These are phyloP conservation scores for Threskiornis aethiopicus DNA, from an alignment of 2,797 vertebrate genomes.

Conservation along the genomic window DNA sequence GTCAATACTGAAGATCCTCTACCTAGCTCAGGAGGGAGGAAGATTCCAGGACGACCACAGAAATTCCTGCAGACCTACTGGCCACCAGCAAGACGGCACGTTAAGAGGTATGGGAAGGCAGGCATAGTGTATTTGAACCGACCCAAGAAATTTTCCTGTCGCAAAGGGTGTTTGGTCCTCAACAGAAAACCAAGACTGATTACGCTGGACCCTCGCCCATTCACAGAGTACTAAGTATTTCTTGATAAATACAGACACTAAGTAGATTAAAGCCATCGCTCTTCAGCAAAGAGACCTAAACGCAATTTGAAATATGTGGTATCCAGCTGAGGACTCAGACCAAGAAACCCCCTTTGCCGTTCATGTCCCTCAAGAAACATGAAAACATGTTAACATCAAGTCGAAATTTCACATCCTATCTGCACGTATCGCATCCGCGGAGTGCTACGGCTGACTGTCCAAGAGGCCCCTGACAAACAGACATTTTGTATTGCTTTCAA, in stretches of 20 bases:
- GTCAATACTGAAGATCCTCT: accelerated
- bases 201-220: accelerated
- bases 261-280: neutral
- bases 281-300: neutral
- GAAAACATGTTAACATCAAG: neutral
- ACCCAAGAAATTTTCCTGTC: neutral
- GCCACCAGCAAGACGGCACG: neutral
- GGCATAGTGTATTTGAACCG: accelerated
- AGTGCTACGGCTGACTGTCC: accelerated
- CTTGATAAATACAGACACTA: neutral
- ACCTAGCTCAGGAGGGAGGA: no score
- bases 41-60: neutral
- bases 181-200: neutral
- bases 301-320: accelerated
- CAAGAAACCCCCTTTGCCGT: neutral
- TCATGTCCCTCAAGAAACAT: neutral
- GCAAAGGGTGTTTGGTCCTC: neutral
- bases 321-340: neutral
- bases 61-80: neutral
- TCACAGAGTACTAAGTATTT: neutral
- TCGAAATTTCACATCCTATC: neutral
- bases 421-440: neutral
- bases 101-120: neutral
- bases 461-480: neutral
- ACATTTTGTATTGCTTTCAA: neutral